phyloP scores from a whole-genome alignment of 2,797 vertebrate species.

The Pipistrellus kuhlii region DNA sequence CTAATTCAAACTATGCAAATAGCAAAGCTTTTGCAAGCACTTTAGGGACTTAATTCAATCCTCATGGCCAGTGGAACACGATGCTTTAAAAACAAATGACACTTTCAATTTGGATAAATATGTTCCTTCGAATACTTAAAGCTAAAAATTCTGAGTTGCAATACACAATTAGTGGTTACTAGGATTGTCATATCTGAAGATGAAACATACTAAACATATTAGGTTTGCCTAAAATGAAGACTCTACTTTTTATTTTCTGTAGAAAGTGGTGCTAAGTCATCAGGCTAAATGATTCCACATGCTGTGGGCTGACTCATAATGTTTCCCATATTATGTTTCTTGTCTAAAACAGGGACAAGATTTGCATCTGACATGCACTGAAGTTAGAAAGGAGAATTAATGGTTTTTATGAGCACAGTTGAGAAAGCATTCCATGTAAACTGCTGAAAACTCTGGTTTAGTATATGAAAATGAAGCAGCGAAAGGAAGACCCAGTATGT shows the following conservation, averaged over 20 bases:
- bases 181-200: neutral
- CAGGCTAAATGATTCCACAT: neutral
- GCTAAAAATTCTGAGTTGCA: neutral
- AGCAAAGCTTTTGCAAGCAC: neutral
- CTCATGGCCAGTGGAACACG: neutral
- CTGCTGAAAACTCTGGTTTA: conserved; percentile 80
- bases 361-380: conserved; percentile 71
- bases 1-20: conserved; percentile 22
- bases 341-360: conserved; percentile 65
- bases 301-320: neutral
- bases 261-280: conserved; percentile 1
- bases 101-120: neutral
- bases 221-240: conserved; percentile 54
- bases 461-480: conserved; percentile 84
- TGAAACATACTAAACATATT: neutral
- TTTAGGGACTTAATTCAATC: neutral
- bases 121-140: conserved; percentile 3
- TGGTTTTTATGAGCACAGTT: conserved; percentile 76
- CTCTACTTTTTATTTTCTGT: conserved; percentile 32
- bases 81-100: conserved; percentile 29
- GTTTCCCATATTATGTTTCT: conserved; percentile 41
- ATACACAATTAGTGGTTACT: neutral
- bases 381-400: conserved; percentile 83
- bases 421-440: conserved; percentile 79
- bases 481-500: conserved; percentile 77